Evolutionary conservation across 37 sponge, comb jelly and placozoan genomes (phyloP).

Genomic region (Corticium candelabrum): DNA sequence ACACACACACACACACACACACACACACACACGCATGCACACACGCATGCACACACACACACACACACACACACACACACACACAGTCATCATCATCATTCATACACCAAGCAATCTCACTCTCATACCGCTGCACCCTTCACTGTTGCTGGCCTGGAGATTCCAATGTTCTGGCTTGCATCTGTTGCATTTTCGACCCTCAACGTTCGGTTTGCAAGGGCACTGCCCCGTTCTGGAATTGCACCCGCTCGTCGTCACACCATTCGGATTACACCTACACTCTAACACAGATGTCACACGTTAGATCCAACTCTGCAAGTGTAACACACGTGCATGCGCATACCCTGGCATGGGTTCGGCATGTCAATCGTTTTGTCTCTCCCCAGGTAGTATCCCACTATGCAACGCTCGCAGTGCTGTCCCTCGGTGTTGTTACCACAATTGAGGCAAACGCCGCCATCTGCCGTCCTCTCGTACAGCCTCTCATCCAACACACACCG

Average conservation of each 20-base stretch:
- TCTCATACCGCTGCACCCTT: too few relatives aligned
- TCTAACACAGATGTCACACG: too few relatives aligned
- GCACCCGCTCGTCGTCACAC: constrained; percentile 5
- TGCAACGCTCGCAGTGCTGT: constrained; percentile 60
- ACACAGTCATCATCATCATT: too few relatives aligned
- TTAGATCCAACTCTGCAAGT: too few relatives aligned
- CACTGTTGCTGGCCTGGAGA: neutral
- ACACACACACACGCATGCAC: neutral
- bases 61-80: constrained; percentile 5
- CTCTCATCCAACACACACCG: constrained; percentile 48
- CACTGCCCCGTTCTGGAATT: neutral
- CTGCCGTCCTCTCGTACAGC: constrained; percentile 32
- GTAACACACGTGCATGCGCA: neutral
- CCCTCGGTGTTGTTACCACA: constrained; percentile 70
- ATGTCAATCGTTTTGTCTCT: neutral
- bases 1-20: constrained; percentile 5
- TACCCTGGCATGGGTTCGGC: neutral
- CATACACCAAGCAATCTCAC: too few relatives aligned
- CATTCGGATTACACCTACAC: constrained; percentile 14
- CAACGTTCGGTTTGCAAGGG: neutral
- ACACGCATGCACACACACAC: neutral
- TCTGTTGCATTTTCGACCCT: neutral
- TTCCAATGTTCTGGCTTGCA: neutral
- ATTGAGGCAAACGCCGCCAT: constrained; percentile 63
- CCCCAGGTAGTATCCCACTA: constrained; percentile 32